A percentile compares a stretch with the other conserved stretches of the same genome.
Evolutionary conservation across 2,113 vertebrate species (phyloP).

Genomic region (Thryonomys swinderianus): DNA sequence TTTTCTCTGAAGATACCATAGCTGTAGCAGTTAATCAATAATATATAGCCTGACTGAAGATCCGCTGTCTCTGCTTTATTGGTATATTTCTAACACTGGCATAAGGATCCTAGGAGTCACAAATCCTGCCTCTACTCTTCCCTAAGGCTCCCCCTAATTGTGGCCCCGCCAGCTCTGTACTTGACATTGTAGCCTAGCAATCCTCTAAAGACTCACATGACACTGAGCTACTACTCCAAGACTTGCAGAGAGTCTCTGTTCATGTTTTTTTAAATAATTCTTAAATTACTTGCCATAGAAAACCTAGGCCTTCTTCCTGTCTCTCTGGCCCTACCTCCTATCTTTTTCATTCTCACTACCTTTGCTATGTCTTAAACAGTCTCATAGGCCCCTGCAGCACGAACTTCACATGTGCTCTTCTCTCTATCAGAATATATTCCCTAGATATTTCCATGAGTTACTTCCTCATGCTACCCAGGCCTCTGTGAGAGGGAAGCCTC

Average conservation of each 20-base stretch:
- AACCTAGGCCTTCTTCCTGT: not conserved
- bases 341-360: not conserved
- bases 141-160: not conserved
- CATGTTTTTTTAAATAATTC: not conserved
- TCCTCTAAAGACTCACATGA: not conserved
- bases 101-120: not conserved
- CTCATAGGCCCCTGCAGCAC: not conserved
- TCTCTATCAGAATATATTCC: not conserved
- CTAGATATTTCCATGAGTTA: not conserved
- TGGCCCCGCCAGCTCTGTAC: no score
- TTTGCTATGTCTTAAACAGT: slow-evolving; percentile 14
- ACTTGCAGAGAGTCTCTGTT: not conserved
- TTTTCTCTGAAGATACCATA: slow-evolving; percentile 9
- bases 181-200: not conserved
- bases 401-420: not conserved
- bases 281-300: not conserved
- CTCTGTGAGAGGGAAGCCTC: not conserved
- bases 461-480: not conserved
- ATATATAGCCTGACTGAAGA: slow-evolving; percentile 37
- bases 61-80: slow-evolving; percentile 45
- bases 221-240: not conserved
- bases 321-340: not conserved
- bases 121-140: not conserved
- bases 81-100: not conserved
- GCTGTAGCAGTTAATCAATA: slow-evolving; percentile 51